phyloP scores from a whole-genome alignment of 1,140 invertebrate genomes.

The Heliconius nattereri region DNA sequence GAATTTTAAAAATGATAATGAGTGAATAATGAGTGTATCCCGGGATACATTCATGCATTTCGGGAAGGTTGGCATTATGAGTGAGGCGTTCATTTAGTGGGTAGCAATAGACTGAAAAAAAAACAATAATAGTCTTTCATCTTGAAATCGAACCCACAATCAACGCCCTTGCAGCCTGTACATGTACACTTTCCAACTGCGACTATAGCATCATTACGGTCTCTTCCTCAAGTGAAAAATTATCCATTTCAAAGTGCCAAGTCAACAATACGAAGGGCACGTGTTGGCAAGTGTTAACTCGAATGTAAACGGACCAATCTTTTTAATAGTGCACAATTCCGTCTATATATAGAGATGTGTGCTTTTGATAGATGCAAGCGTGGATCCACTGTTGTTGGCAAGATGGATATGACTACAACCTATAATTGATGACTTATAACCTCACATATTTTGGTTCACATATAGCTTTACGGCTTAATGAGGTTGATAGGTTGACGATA shows the following conservation, averaged over 20 bases:
- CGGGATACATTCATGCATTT: too few species aligned
- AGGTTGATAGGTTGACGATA: too few species aligned
- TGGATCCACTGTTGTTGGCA: too few species aligned
- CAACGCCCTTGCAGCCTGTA: background rate
- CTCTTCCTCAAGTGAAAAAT: background rate
- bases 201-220: background rate
- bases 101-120: background rate
- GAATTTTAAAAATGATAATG: too few species aligned
- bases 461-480: too few species aligned
- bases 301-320: conserved; percentile 1
- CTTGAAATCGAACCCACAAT: background rate
- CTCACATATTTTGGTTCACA: too few species aligned
- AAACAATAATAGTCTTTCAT: too few species aligned
- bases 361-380: background rate
- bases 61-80: too few species aligned
- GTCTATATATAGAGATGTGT: background rate
- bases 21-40: too few species aligned
- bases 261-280: conserved; percentile 2
- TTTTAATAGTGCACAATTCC: background rate
- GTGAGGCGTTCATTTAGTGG: too few species aligned
- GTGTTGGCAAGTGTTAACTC: background rate
- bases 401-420: too few species aligned
- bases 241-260: background rate
- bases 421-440: too few species aligned
- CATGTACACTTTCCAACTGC: background rate